Conservation (phyloP, 2,113 vertebrate genomes). For the Elephas maximus region DNA sequence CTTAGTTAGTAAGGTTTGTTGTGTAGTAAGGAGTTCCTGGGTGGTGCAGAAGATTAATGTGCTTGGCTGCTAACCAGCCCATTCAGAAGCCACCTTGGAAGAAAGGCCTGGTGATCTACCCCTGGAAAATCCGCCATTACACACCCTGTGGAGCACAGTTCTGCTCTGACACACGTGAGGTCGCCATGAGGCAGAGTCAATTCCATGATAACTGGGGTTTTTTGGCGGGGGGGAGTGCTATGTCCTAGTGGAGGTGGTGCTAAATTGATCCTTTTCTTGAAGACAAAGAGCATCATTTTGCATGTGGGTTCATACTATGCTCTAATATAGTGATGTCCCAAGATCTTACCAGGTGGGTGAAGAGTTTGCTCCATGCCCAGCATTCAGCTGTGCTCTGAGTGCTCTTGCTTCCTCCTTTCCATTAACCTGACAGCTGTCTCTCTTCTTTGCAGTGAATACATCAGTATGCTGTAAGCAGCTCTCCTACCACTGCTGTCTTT, state of each 20-base stretch:
- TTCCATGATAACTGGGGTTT: not conserved
- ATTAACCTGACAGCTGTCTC: not conserved
- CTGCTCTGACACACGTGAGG: not conserved
- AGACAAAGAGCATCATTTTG: not conserved
- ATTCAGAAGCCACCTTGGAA: not conserved
- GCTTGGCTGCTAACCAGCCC: not conserved
- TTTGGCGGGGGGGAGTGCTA: not conserved
- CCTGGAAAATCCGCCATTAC: not conserved
- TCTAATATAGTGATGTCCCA: not conserved
- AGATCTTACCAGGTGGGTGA: not conserved
- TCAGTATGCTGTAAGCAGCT: not conserved
- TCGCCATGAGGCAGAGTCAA: not conserved
- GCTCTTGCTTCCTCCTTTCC: constrained; percentile 66
- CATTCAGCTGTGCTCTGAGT: constrained; percentile 33
- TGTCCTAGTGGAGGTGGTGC: not conserved
- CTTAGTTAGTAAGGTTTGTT: not conserved
- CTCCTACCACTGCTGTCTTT: constrained; percentile 58
- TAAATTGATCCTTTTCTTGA: not conserved
- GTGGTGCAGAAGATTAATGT: not conserved
- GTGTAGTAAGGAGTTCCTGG: not conserved
- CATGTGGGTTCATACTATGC: not conserved
- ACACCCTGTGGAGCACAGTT: not conserved
- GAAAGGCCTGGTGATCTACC: not conserved
- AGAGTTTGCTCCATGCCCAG: not conserved
- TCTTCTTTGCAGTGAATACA: not conserved